Percentiles rank a stretch among this genome's conserved stretches.
Evolutionary conservation across 2,797 vertebrate species (phyloP).

Genomic region (Glossophaga mutica): DNA sequence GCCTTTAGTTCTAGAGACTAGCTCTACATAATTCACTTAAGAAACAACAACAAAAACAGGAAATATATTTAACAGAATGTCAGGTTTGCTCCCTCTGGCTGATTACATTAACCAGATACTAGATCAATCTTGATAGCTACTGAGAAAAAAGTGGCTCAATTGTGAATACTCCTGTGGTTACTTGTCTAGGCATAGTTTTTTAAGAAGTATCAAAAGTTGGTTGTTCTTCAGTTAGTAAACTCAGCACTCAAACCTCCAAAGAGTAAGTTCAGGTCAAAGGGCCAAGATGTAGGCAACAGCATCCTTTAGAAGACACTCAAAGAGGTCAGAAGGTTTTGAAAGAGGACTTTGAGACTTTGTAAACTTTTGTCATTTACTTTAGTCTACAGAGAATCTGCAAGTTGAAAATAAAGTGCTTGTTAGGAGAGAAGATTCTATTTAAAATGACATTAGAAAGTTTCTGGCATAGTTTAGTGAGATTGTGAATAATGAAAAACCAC

Average conservation of each 20-base stretch:
- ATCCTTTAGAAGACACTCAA: neutral
- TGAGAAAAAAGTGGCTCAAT: neutral
- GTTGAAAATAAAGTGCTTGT: constrained; percentile 12
- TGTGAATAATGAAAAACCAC: neutral
- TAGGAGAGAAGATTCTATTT: neutral
- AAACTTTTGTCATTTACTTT: neutral
- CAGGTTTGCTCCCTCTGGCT: neutral
- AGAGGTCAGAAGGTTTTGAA: neutral
- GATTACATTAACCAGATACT: neutral
- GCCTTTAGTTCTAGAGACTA: neutral
- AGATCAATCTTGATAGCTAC: neutral
- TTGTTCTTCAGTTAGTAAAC: constrained; percentile 15
- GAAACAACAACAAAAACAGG: neutral
- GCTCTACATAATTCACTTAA: neutral
- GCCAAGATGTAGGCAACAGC: neutral
- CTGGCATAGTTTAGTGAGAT: neutral
- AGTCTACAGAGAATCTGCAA: neutral
- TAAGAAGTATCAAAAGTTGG: neutral
- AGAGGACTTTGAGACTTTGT: neutral
- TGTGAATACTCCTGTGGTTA: neutral
- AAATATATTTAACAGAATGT: neutral
- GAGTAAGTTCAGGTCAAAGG: neutral
- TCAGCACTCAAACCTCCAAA: neutral
- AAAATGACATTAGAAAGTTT: neutral
- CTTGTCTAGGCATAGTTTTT: neutral